A percentile compares a stretch with the other conserved stretches of the same genome.
phyloP scores from a whole-genome alignment of 1,140 invertebrate species.

The Drosophila subobscura region DNA sequence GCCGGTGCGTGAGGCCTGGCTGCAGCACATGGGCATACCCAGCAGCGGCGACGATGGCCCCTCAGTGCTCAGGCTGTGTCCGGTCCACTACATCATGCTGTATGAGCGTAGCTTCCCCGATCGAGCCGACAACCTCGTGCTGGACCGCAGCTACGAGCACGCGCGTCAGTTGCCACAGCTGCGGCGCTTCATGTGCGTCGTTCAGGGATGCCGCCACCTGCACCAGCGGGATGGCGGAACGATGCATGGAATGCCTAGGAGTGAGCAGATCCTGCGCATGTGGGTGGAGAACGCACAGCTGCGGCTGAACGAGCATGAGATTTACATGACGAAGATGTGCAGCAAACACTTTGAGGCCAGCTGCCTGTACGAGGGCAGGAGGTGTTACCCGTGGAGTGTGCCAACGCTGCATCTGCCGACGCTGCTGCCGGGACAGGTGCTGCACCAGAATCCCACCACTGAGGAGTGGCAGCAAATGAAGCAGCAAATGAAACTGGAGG shows the following conservation, averaged over 20 bases:
- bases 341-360: slow-evolving; percentile 61
- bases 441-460: slow-evolving; percentile 51
- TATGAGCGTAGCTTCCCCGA: slow-evolving; percentile 48
- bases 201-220: slow-evolving; percentile 45
- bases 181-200: slow-evolving; percentile 47
- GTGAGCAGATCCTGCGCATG: slow-evolving; percentile 53
- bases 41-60: neutral
- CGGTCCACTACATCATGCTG: slow-evolving; percentile 53
- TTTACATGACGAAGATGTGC: slow-evolving; percentile 63
- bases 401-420: slow-evolving; percentile 50
- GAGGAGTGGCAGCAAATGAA: slow-evolving; percentile 51
- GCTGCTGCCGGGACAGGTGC: slow-evolving; percentile 10
- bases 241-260: slow-evolving; percentile 55
- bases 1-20: slow-evolving; percentile 38
- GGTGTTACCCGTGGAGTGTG: slow-evolving; percentile 58
- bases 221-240: slow-evolving; percentile 45
- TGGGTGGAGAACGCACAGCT: slow-evolving; percentile 68
- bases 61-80: slow-evolving; percentile 33
- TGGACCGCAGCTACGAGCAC: slow-evolving; percentile 35
- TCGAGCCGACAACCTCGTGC: slow-evolving; percentile 13
- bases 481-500: neutral
- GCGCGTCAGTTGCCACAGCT: slow-evolving; percentile 26
- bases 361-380: slow-evolving; percentile 37
- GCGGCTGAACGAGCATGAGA: slow-evolving; percentile 44
- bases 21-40: slow-evolving; percentile 29